Conservation (phyloP, 2,797 vertebrate genomes). For the Alectoris magna region DNA sequence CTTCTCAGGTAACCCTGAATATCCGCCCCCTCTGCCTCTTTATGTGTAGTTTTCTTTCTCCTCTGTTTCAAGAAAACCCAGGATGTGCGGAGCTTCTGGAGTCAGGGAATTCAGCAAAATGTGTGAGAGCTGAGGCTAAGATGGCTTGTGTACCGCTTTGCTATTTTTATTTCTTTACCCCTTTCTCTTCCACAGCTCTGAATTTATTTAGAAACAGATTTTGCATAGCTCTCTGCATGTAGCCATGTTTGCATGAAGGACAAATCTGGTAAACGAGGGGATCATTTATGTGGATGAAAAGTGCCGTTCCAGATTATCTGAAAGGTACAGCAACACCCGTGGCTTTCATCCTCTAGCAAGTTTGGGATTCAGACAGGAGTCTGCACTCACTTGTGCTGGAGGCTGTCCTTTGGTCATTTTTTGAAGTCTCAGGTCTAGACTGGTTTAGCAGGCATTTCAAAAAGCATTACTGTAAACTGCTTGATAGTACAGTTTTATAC, state of each 20-base stretch:
- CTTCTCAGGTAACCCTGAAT: background rate
- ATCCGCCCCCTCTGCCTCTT: background rate
- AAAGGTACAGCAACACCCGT: accelerated
- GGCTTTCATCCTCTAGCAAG: background rate
- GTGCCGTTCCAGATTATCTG: background rate
- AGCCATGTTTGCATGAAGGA: background rate
- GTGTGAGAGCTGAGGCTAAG: background rate
- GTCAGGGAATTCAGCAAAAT: background rate
- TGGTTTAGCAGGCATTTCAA: background rate
- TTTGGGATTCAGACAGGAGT: background rate
- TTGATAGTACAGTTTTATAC: background rate
- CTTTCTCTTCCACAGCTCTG: background rate
- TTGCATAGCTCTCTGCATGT: accelerated
- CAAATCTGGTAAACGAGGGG: background rate
- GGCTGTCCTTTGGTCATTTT: background rate
- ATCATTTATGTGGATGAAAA: background rate
- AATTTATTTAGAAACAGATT: background rate
- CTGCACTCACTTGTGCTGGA: background rate
- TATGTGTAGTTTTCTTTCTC: background rate
- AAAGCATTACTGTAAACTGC: background rate
- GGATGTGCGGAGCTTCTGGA: background rate
- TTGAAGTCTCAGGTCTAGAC: background rate
- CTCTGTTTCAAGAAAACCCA: background rate
- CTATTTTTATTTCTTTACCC: background rate
- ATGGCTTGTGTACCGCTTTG: background rate